These are phyloP conservation scores for Raja brachyura DNA, from an alignment of 2,113 vertebrate species.

Conservation along the genomic window DNA sequence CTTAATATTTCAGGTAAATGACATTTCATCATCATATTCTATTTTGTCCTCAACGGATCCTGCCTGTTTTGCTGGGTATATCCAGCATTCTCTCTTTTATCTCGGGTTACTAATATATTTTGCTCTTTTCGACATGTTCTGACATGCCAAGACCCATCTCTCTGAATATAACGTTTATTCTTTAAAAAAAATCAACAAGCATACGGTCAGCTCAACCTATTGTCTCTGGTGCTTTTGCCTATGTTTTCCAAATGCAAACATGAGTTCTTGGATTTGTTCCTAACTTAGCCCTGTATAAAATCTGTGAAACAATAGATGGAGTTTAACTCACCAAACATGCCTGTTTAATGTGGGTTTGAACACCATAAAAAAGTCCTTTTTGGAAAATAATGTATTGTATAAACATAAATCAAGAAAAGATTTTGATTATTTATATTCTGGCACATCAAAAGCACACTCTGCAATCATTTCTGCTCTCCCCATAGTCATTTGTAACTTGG, in stretches of 20 bases:
- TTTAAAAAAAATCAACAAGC: neutral
- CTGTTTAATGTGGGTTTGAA: neutral
- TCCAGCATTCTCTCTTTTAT: too few species aligned
- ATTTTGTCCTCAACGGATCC: too few species aligned
- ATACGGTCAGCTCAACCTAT: neutral
- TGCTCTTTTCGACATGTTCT: neutral
- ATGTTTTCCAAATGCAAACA: neutral
- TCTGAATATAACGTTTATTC: neutral
- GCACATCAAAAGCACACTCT: neutral
- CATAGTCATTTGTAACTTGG: neutral
- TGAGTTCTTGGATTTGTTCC: neutral
- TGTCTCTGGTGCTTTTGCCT: neutral
- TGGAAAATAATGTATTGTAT: neutral
- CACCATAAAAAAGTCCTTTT: neutral
- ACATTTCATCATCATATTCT: too few species aligned
- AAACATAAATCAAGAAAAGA: neutral
- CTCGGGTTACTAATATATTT: too few species aligned
- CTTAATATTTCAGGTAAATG: too few species aligned
- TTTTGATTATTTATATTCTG: neutral
- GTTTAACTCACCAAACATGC: neutral
- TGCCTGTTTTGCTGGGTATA: too few species aligned
- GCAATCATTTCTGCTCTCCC: neutral
- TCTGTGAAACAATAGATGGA: neutral
- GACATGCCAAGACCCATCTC: neutral
- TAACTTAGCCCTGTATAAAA: neutral